phyloP scores from a whole-genome alignment of 1,140 invertebrate species.

The Penaeus japonicus region DNA sequence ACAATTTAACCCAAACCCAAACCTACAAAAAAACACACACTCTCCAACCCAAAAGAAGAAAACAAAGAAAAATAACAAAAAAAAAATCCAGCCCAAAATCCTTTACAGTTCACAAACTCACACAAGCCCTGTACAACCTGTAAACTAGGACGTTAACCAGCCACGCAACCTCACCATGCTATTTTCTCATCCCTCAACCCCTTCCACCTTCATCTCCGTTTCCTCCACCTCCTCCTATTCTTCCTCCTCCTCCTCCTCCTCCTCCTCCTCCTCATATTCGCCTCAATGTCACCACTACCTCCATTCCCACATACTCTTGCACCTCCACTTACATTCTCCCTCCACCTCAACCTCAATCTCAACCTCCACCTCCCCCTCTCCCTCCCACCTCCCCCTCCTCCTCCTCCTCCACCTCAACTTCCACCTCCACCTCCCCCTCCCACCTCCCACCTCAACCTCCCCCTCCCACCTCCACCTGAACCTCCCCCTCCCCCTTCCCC shows the following conservation, averaged over 20 bases:
- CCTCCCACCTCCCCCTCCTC: neutral
- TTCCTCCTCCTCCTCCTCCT: neutral
- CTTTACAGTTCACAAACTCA: no score
- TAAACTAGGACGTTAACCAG: no score
- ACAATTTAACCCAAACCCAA: no score
- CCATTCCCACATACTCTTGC: no score
- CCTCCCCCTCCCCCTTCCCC: neutral
- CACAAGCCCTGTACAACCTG: no score
- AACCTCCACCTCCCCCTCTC: no score
- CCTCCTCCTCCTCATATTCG: neutral
- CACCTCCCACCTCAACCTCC: neutral
- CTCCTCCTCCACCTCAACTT: neutral
- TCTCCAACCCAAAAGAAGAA: no score
- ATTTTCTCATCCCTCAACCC: neutral
- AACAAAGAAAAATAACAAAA: no score
- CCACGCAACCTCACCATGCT: no score
- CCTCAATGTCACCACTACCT: neutral
- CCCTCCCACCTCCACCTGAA: neutral
- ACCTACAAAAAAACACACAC: no score
- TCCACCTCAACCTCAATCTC: neutral
- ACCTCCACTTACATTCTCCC: neutral
- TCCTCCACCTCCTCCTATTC: neutral
- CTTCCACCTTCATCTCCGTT: neutral
- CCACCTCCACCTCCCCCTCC: no score
- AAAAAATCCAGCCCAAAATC: no score